Evolutionary conservation across 2,888 invertebrate species (phyloP).

Genomic region (Xanthia togata): DNA sequence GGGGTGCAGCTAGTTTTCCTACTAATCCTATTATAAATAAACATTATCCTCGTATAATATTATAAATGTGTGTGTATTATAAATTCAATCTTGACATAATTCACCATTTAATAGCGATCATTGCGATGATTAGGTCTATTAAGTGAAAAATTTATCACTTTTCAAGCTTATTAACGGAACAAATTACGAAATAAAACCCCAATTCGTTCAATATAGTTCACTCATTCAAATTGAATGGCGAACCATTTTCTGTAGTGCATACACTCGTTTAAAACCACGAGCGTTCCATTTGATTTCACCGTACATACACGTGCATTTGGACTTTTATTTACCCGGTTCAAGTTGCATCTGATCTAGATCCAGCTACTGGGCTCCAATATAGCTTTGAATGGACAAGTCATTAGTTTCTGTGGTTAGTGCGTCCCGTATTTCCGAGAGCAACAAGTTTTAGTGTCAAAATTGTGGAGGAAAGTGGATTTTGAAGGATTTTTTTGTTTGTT

Average conservation of each 20-base stretch:
- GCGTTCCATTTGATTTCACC: conserved; percentile 39
- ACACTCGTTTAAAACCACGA: conserved; percentile 34
- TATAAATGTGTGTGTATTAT: too few species aligned
- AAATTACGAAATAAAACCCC: neutral
- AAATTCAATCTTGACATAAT: neutral
- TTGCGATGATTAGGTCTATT: neutral
- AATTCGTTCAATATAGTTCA: conserved; percentile 4
- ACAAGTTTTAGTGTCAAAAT: conserved; percentile 63
- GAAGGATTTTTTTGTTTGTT: neutral
- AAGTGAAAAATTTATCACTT: neutral
- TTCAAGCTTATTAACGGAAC: too few species aligned
- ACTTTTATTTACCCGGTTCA: conserved; percentile 49
- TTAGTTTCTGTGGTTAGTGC: conserved; percentile 56
- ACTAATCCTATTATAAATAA: too few species aligned
- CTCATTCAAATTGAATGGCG: conserved; percentile 9
- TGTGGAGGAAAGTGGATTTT: neutral
- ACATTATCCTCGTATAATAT: too few species aligned
- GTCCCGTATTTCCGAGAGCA: conserved; percentile 46
- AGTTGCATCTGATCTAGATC: conserved; percentile 22
- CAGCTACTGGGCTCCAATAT: conserved; percentile 20
- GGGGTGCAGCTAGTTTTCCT: too few species aligned
- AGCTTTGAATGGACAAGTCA: conserved; percentile 48
- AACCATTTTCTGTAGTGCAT: neutral
- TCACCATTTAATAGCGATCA: neutral
- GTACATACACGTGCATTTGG: conserved; percentile 22